A percentile compares a stretch with the other conserved stretches of the same genome.
These are phyloP conservation scores for Laodelphax striatellus DNA, from an alignment of 1,140 invertebrate species.

Conservation along the genomic window DNA sequence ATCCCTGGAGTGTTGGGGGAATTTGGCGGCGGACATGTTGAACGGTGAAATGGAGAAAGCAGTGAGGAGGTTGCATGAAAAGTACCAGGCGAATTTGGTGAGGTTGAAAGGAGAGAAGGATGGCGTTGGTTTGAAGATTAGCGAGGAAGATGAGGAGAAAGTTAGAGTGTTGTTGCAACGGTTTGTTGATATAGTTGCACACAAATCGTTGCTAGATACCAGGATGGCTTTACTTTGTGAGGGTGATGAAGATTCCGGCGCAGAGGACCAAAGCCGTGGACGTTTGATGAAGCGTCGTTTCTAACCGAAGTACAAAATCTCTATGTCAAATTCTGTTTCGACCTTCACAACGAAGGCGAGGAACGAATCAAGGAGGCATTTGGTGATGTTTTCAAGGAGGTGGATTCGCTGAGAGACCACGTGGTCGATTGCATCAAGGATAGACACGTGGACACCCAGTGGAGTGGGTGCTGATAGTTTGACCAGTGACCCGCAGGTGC, in stretches of 20 bases:
- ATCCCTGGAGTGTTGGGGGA: conserved; percentile 52
- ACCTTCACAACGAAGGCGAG: conserved; percentile 24
- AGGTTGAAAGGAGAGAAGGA: conserved; percentile 21
- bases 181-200: conserved; percentile 60
- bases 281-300: conserved; percentile 26
- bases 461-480: neutral
- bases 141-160: conserved; percentile 32
- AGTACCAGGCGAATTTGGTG: conserved; percentile 43
- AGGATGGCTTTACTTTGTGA: conserved; percentile 46
- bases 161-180: conserved; percentile 44
- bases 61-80: conserved; percentile 47
- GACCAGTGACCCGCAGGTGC: neutral
- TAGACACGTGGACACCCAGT: neutral
- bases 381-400: conserved; percentile 19
- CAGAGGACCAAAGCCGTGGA: conserved; percentile 18
- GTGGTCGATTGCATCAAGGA: conserved; percentile 15
- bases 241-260: conserved; percentile 9
- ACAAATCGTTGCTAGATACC: conserved; percentile 63
- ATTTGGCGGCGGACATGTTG: conserved; percentile 52
- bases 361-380: conserved; percentile 16
- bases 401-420: conserved; percentile 13
- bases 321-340: conserved; percentile 44
- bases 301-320: conserved; percentile 47
- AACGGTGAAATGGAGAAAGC: conserved; percentile 53
- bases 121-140: conserved; percentile 10